Base-by-base conservation (phyloP, 2,113 vertebrate species). In the Cebus imitator region DNA sequence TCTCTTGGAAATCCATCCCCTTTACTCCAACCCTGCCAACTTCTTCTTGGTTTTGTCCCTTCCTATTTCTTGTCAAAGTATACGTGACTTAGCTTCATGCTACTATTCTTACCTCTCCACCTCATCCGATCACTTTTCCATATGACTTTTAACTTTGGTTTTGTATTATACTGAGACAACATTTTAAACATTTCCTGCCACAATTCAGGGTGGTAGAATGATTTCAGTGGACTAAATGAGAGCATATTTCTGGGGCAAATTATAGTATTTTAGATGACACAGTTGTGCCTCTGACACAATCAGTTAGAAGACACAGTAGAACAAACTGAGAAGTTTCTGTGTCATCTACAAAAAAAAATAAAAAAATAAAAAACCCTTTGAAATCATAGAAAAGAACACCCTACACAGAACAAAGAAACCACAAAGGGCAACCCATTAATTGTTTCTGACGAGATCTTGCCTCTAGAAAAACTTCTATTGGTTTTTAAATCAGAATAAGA, bases 241-340 rank as follows among this genome's bases (percentile, higher is more conserved):
- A 93, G 21, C 3, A 85, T 85, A 72, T 58, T 32, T 35, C 73
- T 45, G 23, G 32, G 35, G 9, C 17, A 80, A 73, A 66, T n/a
- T 78, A 37, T 43, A 58, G 3, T 88, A 88, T 61, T 95, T 86
- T 55, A 88, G 73, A 80, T 45, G 13, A 83, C 27, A 27, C 11
- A 80, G 7, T 68, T 52, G 52, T 52, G 52, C 52, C 52, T 52
- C 52, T 52, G 52, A 17, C 52, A 52, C 52, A 52, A 52, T 52
- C 50, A 52, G 52, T 86, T 55, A 88, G 73, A 80, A 40, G 13
- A 83, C 21, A 27, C 14, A 80, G 7, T 61, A 40, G 35, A 45
- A 95, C 14, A 96, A 96, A 88, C 52, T 91, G n/a, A 73, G 90
- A 94, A 86, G 32, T 86, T 52, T 30, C 8, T 52, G 18, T 87